Evolutionary conservation across 2,797 vertebrate species (phyloP), one percentile per base, ranked within the genome.

Genomic region (Enteromius viviparus): DNA sequence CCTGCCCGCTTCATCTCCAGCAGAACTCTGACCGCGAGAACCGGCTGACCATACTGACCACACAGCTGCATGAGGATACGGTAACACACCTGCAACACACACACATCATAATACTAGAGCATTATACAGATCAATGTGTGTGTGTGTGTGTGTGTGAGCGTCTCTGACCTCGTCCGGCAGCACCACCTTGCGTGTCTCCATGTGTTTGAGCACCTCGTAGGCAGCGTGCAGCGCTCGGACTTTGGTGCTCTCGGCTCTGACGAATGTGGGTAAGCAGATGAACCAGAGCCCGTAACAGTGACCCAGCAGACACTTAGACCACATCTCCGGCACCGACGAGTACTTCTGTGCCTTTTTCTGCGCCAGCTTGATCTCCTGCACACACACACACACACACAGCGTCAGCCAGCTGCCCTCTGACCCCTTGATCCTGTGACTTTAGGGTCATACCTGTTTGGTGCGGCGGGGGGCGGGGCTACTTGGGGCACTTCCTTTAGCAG

Each of bases 221-320:
- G 97, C 97, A 0, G 95, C 90, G 85, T 98, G 96, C 42, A 99
- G 93, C 0, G 96, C 94, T 0, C 93, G 95, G 0, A 97, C 96
- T 88, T 98, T 97, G 65, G 93, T 92, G 2, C 87, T 90, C 0
- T 96, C 95, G 0, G 96, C 94, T 0, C 94, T 94, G 3, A 98
- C 96, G 0, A 94, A 97, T 0, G 96, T 96, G 79, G 97, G 97
- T 88, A 99, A 92, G 85, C 96, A 97, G 85, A 98, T 96, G 94
- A 99, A 99, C 97, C 97, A 99, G 49, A 99, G 95, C 0, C 97
- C 97, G 0, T 98, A 98, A 76, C 97, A 97, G 93, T 99, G 97
- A 0, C 97, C 97, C 89, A 99, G 94, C 76, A 99, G 93, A 68
- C 96, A 98, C 79, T 96, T 96, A 0, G 97, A 97, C 97, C 97